A percentile compares a stretch with the other conserved stretches of the same genome.
Evolutionary conservation across 2,113 vertebrate genomes (phyloP).

Genomic region (Apistogramma diplotaenia): DNA sequence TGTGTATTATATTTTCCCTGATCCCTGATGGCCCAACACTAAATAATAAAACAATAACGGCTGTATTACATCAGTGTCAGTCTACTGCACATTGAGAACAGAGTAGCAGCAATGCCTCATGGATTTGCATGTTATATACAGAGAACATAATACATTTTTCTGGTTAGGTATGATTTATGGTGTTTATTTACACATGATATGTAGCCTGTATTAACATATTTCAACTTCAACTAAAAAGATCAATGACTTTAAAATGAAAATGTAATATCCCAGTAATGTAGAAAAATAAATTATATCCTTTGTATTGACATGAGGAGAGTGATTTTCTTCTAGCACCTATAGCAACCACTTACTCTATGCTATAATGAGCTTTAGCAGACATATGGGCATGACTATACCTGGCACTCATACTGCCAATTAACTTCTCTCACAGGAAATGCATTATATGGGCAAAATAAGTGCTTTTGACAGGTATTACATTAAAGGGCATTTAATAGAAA

Average conservation of each 20-base stretch:
- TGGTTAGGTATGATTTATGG: slow-evolving; percentile 56
- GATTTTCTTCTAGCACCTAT: slow-evolving; percentile 43
- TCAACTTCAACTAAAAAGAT: slow-evolving; percentile 32
- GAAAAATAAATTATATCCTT: slow-evolving; percentile 58
- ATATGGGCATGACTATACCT: slow-evolving; percentile 3
- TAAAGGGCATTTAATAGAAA: slow-evolving; percentile 56
- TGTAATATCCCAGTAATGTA: slow-evolving; percentile 44
- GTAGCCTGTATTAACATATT: slow-evolving; percentile 22
- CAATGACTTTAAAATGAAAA: slow-evolving; percentile 52
- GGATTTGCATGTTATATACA: slow-evolving; percentile 52
- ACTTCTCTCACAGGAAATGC: slow-evolving; percentile 6
- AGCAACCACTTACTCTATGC: slow-evolving; percentile 19
- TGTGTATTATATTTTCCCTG: slow-evolving; percentile 14
- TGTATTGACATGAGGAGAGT: slow-evolving; percentile 42
- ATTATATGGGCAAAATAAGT: slow-evolving; percentile 23
- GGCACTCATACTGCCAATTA: neutral
- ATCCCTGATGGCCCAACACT: slow-evolving; percentile 5
- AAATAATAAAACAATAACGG: slow-evolving; percentile 25
- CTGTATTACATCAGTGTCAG: slow-evolving; percentile 32
- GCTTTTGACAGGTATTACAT: slow-evolving; percentile 4
- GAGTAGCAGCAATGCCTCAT: slow-evolving; percentile 20
- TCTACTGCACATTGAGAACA: slow-evolving; percentile 39
- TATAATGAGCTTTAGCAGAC: slow-evolving; percentile 1
- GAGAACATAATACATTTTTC: slow-evolving; percentile 62
- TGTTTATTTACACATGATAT: slow-evolving; percentile 64